These are phyloP conservation scores for Dermolepida albohirtum DNA, from an alignment of 2,888 invertebrate species.

Conservation along the genomic window DNA sequence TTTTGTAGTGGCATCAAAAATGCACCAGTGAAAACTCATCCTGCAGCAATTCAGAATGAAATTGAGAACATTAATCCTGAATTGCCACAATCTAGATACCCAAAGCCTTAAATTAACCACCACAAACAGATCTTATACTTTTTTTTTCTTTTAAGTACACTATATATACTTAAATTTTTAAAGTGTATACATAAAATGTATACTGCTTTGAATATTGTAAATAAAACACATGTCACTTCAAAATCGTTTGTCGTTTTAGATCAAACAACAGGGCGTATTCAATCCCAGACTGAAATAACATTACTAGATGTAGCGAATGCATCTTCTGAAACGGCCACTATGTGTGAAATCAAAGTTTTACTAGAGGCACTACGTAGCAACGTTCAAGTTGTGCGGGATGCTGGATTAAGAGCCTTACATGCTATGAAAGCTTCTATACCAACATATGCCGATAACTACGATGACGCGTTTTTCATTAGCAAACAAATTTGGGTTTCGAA, in stretches of 20 bases:
- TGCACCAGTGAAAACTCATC: too few relatives aligned
- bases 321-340: conserved; percentile 74
- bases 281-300: conserved; percentile 83
- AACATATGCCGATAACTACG: conserved; percentile 69
- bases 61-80: too few relatives aligned
- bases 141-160: too few relatives aligned
- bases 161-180: too few relatives aligned
- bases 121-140: too few relatives aligned
- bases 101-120: too few relatives aligned
- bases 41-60: too few relatives aligned
- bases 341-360: conserved; percentile 79
- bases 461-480: conserved; percentile 72
- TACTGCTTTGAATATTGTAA: too few relatives aligned
- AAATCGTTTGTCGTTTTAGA: conserved; percentile 59
- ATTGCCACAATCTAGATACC: too few relatives aligned
- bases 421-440: conserved; percentile 75
- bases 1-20: too few relatives aligned
- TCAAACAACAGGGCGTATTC: conserved; percentile 75
- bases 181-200: too few relatives aligned
- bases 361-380: conserved; percentile 82
- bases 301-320: conserved; percentile 80
- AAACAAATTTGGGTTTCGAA: conserved; percentile 86
- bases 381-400: conserved; percentile 80
- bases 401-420: conserved; percentile 79
- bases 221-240: too few relatives aligned